These are phyloP conservation scores for Drosophila affinis DNA, from an alignment of 2,888 invertebrate genomes.

Conservation along the genomic window DNA sequence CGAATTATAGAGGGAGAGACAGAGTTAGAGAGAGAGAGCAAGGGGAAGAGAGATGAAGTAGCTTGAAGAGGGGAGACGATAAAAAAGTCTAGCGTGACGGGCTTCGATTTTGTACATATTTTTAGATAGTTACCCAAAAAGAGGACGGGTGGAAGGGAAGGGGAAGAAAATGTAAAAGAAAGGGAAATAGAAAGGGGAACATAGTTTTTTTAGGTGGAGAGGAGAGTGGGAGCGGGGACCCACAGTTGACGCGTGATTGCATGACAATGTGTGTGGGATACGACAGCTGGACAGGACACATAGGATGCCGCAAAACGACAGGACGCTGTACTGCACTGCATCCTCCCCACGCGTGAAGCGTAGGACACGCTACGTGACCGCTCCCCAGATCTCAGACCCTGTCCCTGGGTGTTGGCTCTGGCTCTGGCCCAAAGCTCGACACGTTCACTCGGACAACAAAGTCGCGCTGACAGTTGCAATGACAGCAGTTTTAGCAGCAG, in stretches of 20 bases:
- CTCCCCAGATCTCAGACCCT: background rate
- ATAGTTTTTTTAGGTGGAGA: background rate
- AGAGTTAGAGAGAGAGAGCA: background rate
- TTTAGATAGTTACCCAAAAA: slow-evolving; percentile 42
- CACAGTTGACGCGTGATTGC: slow-evolving; percentile 45
- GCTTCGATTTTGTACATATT: slow-evolving; percentile 62
- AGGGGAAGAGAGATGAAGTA: background rate
- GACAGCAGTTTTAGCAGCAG: slow-evolving; percentile 28
- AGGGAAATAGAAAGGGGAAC: background rate
- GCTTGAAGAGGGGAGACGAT: background rate
- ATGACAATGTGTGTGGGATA: slow-evolving; percentile 61
- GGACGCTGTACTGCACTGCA: background rate
- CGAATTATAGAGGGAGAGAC: background rate
- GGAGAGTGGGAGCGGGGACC: background rate
- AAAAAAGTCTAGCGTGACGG: slow-evolving; percentile 46
- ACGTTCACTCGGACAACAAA: slow-evolving; percentile 29
- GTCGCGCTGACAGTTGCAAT: slow-evolving; percentile 32
- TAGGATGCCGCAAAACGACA: slow-evolving; percentile 14
- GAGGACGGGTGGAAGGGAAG: background rate
- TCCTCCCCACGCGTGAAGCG: background rate
- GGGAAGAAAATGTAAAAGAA: background rate
- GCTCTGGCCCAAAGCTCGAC: slow-evolving; percentile 9
- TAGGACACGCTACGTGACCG: slow-evolving; percentile 31
- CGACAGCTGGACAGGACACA: slow-evolving; percentile 56
- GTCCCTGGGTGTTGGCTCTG: background rate